A percentile compares a stretch with the other conserved stretches of the same genome.
These are phyloP conservation scores for Zaprionus lachaisei DNA, from an alignment of 1,140 invertebrate species.

Conservation along the genomic window DNA sequence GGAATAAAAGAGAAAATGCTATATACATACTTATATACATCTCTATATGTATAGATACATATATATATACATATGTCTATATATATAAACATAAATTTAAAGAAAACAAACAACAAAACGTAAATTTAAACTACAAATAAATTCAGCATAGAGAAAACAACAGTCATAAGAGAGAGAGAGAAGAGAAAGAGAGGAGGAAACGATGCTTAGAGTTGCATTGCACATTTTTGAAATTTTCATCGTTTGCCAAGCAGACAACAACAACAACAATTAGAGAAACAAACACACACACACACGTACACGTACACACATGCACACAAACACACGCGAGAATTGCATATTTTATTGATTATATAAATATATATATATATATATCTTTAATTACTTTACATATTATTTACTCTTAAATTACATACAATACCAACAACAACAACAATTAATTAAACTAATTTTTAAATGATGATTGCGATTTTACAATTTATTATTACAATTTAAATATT, in stretches of 20 bases:
- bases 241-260: constrained; percentile 80
- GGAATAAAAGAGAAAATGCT: constrained; percentile 32
- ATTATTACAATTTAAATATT: constrained; percentile 64
- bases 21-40: constrained; percentile 53
- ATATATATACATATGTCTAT: constrained; percentile 53
- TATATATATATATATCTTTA: constrained; percentile 46
- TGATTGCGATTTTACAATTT: constrained; percentile 80
- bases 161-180: constrained; percentile 48
- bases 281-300: constrained; percentile 41
- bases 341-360: constrained; percentile 75
- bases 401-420: constrained; percentile 66
- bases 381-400: constrained; percentile 73
- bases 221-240: constrained; percentile 80
- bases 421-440: constrained; percentile 54
- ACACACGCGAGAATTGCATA: constrained; percentile 55
- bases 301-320: constrained; percentile 48
- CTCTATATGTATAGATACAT: constrained; percentile 42
- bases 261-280: constrained; percentile 50
- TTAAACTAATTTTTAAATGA: constrained; percentile 74
- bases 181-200: constrained; percentile 49
- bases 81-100: constrained; percentile 62
- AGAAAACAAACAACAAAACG: constrained; percentile 68
- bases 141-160: constrained; percentile 49
- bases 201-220: constrained; percentile 82
- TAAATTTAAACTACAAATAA: constrained; percentile 78